phyloP scores from a whole-genome alignment of 2,888 invertebrate species.

The Andrena hattorfiana region DNA sequence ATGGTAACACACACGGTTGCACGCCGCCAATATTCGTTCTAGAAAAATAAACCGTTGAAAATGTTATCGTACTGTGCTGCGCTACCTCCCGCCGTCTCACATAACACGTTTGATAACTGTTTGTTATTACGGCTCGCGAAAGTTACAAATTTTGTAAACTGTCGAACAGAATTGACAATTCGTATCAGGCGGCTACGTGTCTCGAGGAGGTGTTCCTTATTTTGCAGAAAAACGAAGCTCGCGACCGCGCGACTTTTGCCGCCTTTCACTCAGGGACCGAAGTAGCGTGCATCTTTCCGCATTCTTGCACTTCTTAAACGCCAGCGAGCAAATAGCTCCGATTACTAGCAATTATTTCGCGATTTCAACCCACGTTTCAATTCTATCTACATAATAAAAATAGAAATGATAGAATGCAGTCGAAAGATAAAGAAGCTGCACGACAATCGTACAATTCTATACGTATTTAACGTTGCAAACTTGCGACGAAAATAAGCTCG shows the following conservation, averaged over 20 bases:
- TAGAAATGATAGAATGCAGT: neutral
- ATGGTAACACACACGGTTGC: neutral
- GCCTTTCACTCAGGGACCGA: slow-evolving; percentile 30
- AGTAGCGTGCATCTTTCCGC: slow-evolving; percentile 23
- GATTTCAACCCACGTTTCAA: neutral
- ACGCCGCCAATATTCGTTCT: neutral
- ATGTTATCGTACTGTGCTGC: neutral
- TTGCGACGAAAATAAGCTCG: neutral
- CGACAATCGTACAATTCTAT: neutral
- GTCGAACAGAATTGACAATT: slow-evolving; percentile 62
- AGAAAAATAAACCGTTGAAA: slow-evolving; percentile 14
- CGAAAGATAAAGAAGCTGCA: neutral
- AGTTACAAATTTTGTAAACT: slow-evolving; percentile 50
- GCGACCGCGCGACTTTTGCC: slow-evolving; percentile 42
- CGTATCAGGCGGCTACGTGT: slow-evolving; percentile 42
- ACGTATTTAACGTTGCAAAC: neutral
- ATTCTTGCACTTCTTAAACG: neutral
- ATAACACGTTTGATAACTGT: slow-evolving; percentile 43
- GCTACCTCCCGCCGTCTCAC: too few relatives aligned
- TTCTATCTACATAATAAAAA: neutral
- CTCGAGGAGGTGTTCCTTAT: slow-evolving; percentile 48
- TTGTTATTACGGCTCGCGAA: slow-evolving; percentile 45
- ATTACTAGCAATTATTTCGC: neutral
- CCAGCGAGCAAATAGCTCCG: slow-evolving; percentile 6
- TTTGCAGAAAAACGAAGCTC: slow-evolving; percentile 53